Evolutionary conservation across 2,888 invertebrate species (phyloP).

Genomic region (Oligia latruncula): DNA sequence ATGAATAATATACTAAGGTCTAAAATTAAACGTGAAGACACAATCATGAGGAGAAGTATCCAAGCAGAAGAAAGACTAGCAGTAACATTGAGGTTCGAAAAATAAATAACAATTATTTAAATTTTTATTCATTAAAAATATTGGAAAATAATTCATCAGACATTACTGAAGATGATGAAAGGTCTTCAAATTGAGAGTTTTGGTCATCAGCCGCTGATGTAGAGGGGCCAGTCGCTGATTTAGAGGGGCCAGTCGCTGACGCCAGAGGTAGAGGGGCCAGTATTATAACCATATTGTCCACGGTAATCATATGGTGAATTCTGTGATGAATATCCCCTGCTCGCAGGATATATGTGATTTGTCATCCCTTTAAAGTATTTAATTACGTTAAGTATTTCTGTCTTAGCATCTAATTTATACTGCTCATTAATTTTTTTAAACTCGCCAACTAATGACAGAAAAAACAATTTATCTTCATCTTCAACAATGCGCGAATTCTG

Average conservation of each 20-base stretch:
- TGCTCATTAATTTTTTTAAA: slow-evolving; percentile 64
- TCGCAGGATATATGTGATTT: slow-evolving; percentile 56
- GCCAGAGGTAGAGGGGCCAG: slow-evolving; percentile 35
- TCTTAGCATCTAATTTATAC: slow-evolving; percentile 64
- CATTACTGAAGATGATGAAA: slow-evolving; percentile 53
- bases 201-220: slow-evolving; percentile 55
- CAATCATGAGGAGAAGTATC: slow-evolving; percentile 42
- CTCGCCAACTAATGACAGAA: slow-evolving; percentile 31
- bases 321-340: slow-evolving; percentile 52
- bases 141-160: slow-evolving; percentile 48
- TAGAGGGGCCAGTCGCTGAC: slow-evolving; percentile 49
- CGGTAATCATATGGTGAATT: slow-evolving; percentile 23
- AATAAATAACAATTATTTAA: slow-evolving; percentile 1
- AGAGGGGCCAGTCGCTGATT: slow-evolving; percentile 50
- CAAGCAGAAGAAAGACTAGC: slow-evolving; percentile 54
- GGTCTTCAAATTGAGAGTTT: slow-evolving; percentile 58
- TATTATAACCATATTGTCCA: slow-evolving; percentile 46
- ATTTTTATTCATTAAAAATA: no score
- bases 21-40: slow-evolving; percentile 52
- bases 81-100: slow-evolving; percentile 53
- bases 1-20: slow-evolving; percentile 33
- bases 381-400: slow-evolving; percentile 65
- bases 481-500: slow-evolving; percentile 26
- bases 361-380: slow-evolving; percentile 60
- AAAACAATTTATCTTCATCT: slow-evolving; percentile 25